Evolutionary conservation across 2,797 vertebrate species (phyloP), one percentile per base, ranked within the genome.

Genomic region (Tragopan temminckii): DNA sequence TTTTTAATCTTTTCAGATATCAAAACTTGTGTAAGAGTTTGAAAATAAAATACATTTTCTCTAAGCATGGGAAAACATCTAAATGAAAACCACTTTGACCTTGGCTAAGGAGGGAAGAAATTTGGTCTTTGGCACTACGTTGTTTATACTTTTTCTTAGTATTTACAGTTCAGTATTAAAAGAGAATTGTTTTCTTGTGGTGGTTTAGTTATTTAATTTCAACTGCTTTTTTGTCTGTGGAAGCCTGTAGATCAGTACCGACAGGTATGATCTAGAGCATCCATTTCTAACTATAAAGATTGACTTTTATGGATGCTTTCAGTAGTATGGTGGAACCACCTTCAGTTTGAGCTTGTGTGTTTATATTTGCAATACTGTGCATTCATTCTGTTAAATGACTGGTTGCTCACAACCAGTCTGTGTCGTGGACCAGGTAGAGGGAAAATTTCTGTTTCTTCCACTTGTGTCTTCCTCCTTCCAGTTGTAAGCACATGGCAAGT

Each of bases 1-100:
- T 91, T 85, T 71, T 35, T 63, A 17, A 80, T 45, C n/a, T 59
- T 78, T 36, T 87, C 42, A 20, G n/a, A 70, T 79, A 74, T 5
- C 55, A 63, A 46, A 72, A 85, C 7, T n/a, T 55, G 38, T 78
- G 50, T 20, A 78, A 74, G 46, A 33, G 55, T 86, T 72, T 88
- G 27, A 71, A 89, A 88, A 69, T 38, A 64, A 85, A 59, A 45
- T 64, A 7, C n/a, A 7, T 61, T 72, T 9, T 55, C 14, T 94
- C 24, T 67, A 40, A 72, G 82, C 27, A 29, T 78, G 36, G 9
- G 33, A 78, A 89, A 94, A 33, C 9, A 33, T 57, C 40, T 92
- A 57, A 69, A 85, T 91, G 57, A 74, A 88, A 91, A 94, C 15
- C 53, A 19, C 31, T 83, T 91, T 29, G 38, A 72, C 42, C 18